A percentile compares a stretch with the other conserved stretches of the same genome.
These are phyloP conservation scores for Pseudanteris insignis DNA, from an alignment of 2,888 invertebrate species.

Conservation along the genomic window DNA sequence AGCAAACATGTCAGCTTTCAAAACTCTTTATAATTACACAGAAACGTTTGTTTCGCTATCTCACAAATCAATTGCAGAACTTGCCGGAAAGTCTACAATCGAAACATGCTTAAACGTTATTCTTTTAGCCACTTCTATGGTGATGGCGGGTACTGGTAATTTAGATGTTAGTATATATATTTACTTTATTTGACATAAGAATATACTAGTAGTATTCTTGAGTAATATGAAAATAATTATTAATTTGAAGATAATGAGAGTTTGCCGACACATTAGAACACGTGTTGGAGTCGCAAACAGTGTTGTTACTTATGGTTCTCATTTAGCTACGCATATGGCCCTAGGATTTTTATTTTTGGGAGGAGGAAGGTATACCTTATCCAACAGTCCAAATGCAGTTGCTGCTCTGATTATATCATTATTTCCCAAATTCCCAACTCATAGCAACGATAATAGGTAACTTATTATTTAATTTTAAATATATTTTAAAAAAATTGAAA, in stretches of 20 bases:
- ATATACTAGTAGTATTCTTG: too few relatives aligned
- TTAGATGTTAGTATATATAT: constrained; percentile 69
- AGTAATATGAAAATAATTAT: too few relatives aligned
- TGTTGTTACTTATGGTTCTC: constrained; percentile 86
- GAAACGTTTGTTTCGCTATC: constrained; percentile 75
- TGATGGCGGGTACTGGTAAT: constrained; percentile 96
- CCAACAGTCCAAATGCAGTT: constrained; percentile 83
- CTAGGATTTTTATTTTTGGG: constrained; percentile 93
- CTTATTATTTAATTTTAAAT: too few relatives aligned
- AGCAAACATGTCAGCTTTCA: constrained; percentile 82
- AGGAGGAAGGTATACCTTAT: constrained; percentile 87
- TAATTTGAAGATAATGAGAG: constrained; percentile 72
- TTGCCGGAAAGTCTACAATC: constrained; percentile 88
- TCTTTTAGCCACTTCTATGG: constrained; percentile 83
- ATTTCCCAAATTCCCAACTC: constrained; percentile 96
- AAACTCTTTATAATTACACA: constrained; percentile 79
- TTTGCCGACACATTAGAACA: constrained; percentile 85
- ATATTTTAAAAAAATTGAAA: too few relatives aligned
- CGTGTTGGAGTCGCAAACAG: constrained; percentile 78
- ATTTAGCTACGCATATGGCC: constrained; percentile 96
- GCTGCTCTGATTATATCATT: constrained; percentile 92
- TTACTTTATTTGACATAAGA: too few relatives aligned
- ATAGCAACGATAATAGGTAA: constrained; percentile 94
- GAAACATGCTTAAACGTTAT: constrained; percentile 89
- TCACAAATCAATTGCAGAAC: constrained; percentile 79